Conservation (phyloP, 2,113 vertebrate species). For the Cervus canadensis region DNA sequence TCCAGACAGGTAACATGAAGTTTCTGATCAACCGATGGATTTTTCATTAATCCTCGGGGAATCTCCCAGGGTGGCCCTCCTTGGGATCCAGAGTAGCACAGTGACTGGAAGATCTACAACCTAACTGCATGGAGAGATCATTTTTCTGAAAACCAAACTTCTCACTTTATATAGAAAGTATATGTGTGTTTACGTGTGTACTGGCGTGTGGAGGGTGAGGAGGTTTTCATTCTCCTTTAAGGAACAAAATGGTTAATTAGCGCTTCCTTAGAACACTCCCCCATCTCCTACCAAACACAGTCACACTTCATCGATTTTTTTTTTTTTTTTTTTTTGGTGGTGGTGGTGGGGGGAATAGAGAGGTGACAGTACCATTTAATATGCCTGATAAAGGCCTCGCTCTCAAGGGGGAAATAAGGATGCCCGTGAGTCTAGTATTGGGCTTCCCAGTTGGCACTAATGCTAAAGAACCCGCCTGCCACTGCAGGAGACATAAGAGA, state of each 20-base stretch:
- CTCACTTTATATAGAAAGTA: background rate
- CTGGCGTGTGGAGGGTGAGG: background rate
- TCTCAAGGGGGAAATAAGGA: background rate
- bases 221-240: background rate
- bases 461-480: background rate
- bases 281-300: background rate
- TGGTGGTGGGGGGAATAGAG: background rate
- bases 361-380: background rate
- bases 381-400: background rate
- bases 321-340: background rate
- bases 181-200: too few relatives aligned
- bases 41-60: background rate
- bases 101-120: background rate
- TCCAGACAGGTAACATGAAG: background rate
- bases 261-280: background rate
- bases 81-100: background rate
- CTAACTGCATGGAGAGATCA: background rate
- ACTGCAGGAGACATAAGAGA: background rate
- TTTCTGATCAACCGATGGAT: background rate
- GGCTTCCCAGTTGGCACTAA: background rate
- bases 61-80: background rate
- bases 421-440: background rate
- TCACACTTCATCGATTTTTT: background rate
- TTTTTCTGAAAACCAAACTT: background rate
- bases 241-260: background rate